Evolutionary conservation across 1,140 invertebrate genomes (phyloP).

Genomic region (Chlorops oryzae): DNA sequence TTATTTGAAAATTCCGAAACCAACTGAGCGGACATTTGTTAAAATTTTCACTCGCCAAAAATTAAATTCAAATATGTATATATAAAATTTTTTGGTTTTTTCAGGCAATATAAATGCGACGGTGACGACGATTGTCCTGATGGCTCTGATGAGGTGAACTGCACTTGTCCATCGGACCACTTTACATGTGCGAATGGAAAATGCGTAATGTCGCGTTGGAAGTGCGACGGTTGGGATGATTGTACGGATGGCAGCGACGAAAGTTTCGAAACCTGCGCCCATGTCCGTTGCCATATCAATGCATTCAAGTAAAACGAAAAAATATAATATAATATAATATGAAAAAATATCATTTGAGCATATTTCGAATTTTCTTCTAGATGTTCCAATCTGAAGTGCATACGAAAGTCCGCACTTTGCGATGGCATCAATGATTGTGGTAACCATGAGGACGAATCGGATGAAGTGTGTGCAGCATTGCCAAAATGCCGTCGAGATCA

Average conservation of each 20-base stretch:
- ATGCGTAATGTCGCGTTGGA: slow-evolving; percentile 83
- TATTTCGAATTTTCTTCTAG: slow-evolving; percentile 43
- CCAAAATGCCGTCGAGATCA: slow-evolving; percentile 63
- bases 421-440: slow-evolving; percentile 63
- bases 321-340: too few relatives aligned
- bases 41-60: not conserved
- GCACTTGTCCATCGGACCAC: slow-evolving; percentile 83
- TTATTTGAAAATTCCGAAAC: not conserved
- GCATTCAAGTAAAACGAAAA: slow-evolving; percentile 31
- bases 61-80: not conserved
- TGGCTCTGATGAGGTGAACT: slow-evolving; percentile 79
- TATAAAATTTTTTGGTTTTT: not conserved
- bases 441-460: slow-evolving; percentile 56
- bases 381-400: slow-evolving; percentile 62
- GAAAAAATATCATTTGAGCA: not conserved
- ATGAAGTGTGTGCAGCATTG: slow-evolving; percentile 56
- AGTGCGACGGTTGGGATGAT: slow-evolving; percentile 66
- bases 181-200: slow-evolving; percentile 90
- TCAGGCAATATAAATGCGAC: slow-evolving; percentile 41
- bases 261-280: slow-evolving; percentile 66
- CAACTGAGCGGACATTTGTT: too few relatives aligned
- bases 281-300: slow-evolving; percentile 71
- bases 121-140: slow-evolving; percentile 90
- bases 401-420: slow-evolving; percentile 62
- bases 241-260: slow-evolving; percentile 84